Percentiles rank a stretch among this genome's conserved stretches.
phyloP scores from a whole-genome alignment of 1,140 invertebrate species.

The Cherax quadricarinatus region DNA sequence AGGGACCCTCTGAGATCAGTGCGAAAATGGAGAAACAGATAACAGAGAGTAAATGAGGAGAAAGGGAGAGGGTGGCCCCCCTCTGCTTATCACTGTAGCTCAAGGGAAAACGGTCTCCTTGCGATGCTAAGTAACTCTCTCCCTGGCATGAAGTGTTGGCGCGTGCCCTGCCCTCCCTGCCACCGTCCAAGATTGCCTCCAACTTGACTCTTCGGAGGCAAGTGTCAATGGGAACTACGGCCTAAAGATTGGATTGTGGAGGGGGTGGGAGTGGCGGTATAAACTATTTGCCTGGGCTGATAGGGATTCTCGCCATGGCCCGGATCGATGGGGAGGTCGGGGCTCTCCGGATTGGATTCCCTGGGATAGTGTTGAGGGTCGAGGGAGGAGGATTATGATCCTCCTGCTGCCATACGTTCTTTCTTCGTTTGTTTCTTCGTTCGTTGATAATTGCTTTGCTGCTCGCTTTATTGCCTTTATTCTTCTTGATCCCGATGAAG shows the following conservation, averaged over 20 bases:
- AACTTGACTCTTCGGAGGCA: constrained; percentile 4
- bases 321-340: constrained; percentile 37
- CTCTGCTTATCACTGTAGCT: constrained; percentile 63
- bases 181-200: constrained; percentile 34
- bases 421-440: not conserved
- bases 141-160: constrained; percentile 61
- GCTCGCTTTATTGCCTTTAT: no score
- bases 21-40: constrained; percentile 48
- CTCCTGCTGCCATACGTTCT: not conserved
- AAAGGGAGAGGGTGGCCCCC: constrained; percentile 12
- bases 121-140: constrained; percentile 64
- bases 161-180: constrained; percentile 56
- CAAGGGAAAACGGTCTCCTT: constrained; percentile 52
- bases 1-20: not conserved
- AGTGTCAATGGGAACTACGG: constrained; percentile 45
- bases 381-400: not conserved
- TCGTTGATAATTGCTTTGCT: no score
- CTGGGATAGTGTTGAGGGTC: not conserved
- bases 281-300: constrained; percentile 48
- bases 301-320: constrained; percentile 48
- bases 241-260: constrained; percentile 49
- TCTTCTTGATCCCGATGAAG: no score
- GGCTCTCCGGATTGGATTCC: constrained; percentile 38
- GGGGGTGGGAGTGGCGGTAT: not conserved
- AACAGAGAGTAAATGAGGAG: constrained; percentile 43